Evolutionary conservation across 1,140 invertebrate species (phyloP), one percentile per base, ranked within the genome.

Genomic region (Diplogasteroides magnus): DNA sequence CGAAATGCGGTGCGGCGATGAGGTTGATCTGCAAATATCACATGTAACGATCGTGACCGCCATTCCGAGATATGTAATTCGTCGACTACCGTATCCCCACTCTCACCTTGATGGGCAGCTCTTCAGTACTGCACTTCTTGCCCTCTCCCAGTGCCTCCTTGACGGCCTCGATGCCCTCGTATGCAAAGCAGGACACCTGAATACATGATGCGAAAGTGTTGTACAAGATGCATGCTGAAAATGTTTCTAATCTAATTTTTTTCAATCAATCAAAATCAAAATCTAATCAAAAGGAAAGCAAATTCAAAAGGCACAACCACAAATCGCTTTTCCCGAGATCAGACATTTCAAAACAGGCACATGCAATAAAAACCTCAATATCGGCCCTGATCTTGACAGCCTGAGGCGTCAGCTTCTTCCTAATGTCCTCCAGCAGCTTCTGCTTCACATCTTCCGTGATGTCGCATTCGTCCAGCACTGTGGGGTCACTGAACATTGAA

Each of bases 91-190:
- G n/a, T n/a, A n/a, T n/a, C n/a, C n/a, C n/a, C n/a, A n/a, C n/a
- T n/a, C 25, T 14, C 77, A 87, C 87, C 86, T 96, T 97, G 74
- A 98, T 94, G 6, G 93, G 93, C 85, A 98, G 88, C 74, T 93
- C 91, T 78, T 91, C 90, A 6, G 91, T 95, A 2, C 94, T 95
- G 55, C 93, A 87, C 62, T 90, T 89, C n/a, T 98, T 87, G 1
- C 97, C 97, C 82, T 91, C 88, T 84, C 89, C 91, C 2, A 99
- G 85, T 0, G 97, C 94, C 69, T 89, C 87, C 84, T 98, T 98
- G 0, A 99, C 94, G 55, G 97, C 97, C 87, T 98, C 95, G 78
- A 99, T 97, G 31, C 97, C 97, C 85, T 98, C 95, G 82, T 97
- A 97, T 69, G 87, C 87, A 2, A 91, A 94, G 82, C 96, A 99